Percentiles rank a stretch among this genome's conserved stretches.
Conservation (phyloP, 2,113 vertebrate genomes). For the Hippotragus niger region DNA sequence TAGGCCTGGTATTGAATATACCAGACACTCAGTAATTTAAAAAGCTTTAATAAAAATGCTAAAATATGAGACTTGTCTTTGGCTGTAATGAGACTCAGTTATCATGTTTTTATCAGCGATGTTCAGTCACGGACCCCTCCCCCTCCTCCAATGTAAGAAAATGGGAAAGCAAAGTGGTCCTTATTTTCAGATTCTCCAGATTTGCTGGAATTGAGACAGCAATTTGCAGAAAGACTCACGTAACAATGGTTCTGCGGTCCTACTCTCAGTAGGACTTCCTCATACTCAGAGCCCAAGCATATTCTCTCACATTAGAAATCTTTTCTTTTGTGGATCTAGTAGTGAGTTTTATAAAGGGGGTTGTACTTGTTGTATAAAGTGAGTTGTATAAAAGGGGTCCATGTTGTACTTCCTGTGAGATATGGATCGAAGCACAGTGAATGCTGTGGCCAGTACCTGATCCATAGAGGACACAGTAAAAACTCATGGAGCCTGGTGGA, state of each 20-base stretch:
- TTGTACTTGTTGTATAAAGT: too few relatives aligned
- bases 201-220: not conserved
- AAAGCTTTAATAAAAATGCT: conserved; percentile 85
- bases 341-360: not conserved
- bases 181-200: not conserved
- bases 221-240: not conserved
- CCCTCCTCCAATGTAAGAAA: conserved; percentile 16
- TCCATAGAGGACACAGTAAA: not conserved
- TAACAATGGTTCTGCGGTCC: not conserved
- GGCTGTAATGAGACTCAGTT: conserved; percentile 75
- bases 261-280: not conserved
- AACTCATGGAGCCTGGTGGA: not conserved
- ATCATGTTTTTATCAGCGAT: conserved; percentile 72
- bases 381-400: fast-evolving
- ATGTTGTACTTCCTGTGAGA: fast-evolving
- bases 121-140: conserved; percentile 43
- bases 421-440: not conserved
- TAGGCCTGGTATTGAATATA: conserved; percentile 77
- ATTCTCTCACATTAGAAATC: not conserved
- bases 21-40: conserved; percentile 83
- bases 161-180: not conserved
- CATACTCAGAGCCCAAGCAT: not conserved
- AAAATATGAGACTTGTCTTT: conserved; percentile 80
- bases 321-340: not conserved
- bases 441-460: too few relatives aligned